Conservation (phyloP, 92 coral and sea anemone genomes). For the Zoanthus gigantus region DNA sequence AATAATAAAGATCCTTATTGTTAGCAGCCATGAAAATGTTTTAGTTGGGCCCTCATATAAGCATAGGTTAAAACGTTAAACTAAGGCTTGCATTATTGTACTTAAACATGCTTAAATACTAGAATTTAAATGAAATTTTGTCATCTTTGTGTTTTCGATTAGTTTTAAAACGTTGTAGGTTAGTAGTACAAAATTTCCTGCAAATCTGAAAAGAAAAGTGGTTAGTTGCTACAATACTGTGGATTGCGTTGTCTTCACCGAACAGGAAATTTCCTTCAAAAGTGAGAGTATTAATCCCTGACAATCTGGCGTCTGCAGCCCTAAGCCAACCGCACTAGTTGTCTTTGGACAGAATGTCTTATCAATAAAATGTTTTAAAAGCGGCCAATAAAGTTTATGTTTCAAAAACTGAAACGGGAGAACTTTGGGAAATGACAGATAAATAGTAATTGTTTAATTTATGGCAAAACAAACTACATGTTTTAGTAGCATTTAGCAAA, state of each 20-base stretch:
- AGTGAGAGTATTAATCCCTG: background rate
- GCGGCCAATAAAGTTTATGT: background rate
- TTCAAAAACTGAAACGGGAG: background rate
- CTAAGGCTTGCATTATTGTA: no score
- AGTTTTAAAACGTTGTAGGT: background rate
- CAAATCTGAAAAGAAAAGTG: background rate
- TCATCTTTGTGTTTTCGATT: no score
- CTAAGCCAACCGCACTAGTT: background rate
- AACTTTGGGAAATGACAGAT: background rate
- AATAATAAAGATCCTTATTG: no score
- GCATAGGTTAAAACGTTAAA: no score
- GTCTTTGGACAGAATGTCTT: background rate
- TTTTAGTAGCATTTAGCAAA: no score
- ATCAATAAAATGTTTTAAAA: slow-evolving; percentile 3
- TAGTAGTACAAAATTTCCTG: background rate
- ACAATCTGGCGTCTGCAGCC: background rate
- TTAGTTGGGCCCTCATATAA: no score
- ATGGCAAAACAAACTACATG: no score
- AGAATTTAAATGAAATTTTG: no score
- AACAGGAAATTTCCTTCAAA: background rate
- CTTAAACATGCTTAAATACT: no score
- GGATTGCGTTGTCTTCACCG: background rate
- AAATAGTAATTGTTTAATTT: no score
- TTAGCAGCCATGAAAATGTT: no score
- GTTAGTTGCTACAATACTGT: background rate